These are phyloP conservation scores for Scolanthus callimorphus DNA, from an alignment of 92 coral and sea anemone species.

Conservation along the genomic window DNA sequence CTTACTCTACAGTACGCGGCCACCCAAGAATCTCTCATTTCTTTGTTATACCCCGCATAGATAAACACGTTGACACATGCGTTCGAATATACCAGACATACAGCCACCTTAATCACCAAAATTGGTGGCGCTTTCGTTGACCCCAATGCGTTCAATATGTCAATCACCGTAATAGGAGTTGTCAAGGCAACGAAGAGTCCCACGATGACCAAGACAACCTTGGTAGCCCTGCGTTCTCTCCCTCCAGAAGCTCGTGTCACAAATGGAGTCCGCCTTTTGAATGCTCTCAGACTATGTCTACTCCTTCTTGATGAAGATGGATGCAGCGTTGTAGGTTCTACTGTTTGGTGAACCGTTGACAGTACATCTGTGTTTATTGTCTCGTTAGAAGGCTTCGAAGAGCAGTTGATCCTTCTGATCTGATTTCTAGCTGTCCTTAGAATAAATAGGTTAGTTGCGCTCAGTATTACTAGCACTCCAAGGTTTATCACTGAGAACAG, in stretches of 20 bases:
- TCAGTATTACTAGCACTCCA: slow-evolving; percentile 54
- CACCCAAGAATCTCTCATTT: slow-evolving; percentile 76
- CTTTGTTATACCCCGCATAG: slow-evolving; percentile 87
- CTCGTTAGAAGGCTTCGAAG: slow-evolving; percentile 20
- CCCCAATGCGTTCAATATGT: slow-evolving; percentile 61
- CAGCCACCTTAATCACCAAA: slow-evolving; percentile 63
- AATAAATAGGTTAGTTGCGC: slow-evolving; percentile 71
- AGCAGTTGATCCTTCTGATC: slow-evolving; percentile 63
- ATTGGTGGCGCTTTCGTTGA: slow-evolving; percentile 61
- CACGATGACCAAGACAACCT: slow-evolving; percentile 70
- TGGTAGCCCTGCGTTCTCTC: slow-evolving; percentile 71
- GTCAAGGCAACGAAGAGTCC: slow-evolving; percentile 80
- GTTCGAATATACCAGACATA: slow-evolving; percentile 83
- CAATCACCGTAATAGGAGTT: slow-evolving; percentile 89
- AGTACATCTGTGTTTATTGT: slow-evolving; percentile 18
- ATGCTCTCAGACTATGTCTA: slow-evolving; percentile 3
- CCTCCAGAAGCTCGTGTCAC: slow-evolving; percentile 18
- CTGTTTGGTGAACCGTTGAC: slow-evolving; percentile 24
- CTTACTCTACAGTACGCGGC: slow-evolving; percentile 27
- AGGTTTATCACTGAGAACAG: slow-evolving; percentile 82
- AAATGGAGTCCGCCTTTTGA: slow-evolving; percentile 3
- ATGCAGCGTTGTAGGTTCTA: not conserved
- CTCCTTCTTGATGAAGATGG: slow-evolving; percentile 9
- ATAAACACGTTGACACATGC: slow-evolving; percentile 89
- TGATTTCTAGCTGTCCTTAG: slow-evolving; percentile 78